A percentile compares a stretch with the other conserved stretches of the same genome.
phyloP scores from a whole-genome alignment of 2,888 invertebrate genomes.

The Pristionchus mayeri region DNA sequence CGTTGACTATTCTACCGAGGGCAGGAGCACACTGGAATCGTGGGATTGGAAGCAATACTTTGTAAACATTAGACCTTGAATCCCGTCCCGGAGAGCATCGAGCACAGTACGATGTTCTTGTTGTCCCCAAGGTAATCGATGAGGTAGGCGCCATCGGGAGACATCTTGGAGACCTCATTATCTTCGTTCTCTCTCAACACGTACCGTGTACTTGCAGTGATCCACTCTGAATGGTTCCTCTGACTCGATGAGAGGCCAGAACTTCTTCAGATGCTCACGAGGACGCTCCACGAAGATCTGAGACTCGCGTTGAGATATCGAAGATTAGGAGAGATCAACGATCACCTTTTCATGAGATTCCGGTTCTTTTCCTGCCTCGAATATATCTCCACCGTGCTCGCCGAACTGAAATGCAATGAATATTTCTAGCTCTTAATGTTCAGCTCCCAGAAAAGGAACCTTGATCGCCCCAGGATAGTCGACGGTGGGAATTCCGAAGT shows the following conservation, averaged over 20 bases:
- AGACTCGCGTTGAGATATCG: too few species aligned
- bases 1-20: conserved; percentile 59
- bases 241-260: conserved; percentile 55
- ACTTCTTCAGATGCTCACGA: conserved; percentile 53
- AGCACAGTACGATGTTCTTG: conserved; percentile 67
- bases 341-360: neutral
- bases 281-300: conserved; percentile 45
- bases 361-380: conserved; percentile 28
- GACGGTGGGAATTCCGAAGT: conserved; percentile 55
- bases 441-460: conserved; percentile 42
- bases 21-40: conserved; percentile 57
- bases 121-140: conserved; percentile 58
- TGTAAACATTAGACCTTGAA: conserved; percentile 62
- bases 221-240: conserved; percentile 54
- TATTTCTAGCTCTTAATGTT: neutral
- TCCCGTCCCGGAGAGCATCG: conserved; percentile 73
- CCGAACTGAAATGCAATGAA: conserved; percentile 16
- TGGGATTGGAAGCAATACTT: neutral
- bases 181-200: neutral
- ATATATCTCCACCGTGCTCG: conserved; percentile 39
- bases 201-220: conserved; percentile 64
- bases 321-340: too few species aligned
- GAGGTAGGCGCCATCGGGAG: conserved; percentile 61
- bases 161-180: conserved; percentile 51
- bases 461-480: conserved; percentile 60